Percentiles rank a stretch among this genome's conserved stretches.
Evolutionary conservation across 2,113 vertebrate genomes (phyloP).

Genomic region (Paramisgurnus dabryanus): DNA sequence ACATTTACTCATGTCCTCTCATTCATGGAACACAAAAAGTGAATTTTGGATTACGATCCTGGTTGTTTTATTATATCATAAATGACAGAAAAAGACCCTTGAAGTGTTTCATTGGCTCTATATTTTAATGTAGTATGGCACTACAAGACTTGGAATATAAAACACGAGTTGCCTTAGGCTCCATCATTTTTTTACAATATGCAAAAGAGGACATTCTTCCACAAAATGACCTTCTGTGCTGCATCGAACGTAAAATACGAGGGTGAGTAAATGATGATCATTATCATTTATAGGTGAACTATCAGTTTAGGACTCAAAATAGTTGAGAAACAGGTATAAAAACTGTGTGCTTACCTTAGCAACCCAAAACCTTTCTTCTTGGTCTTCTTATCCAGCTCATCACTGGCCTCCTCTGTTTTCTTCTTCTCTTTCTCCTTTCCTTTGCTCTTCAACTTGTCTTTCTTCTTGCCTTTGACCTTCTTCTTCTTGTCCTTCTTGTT

Average conservation of each 20-base stretch:
- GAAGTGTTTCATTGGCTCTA: too few relatives aligned
- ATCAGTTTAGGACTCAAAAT: not conserved
- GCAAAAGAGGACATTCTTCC: too few relatives aligned
- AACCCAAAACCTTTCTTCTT: conserved; percentile 90
- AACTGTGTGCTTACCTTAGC: conserved; percentile 77
- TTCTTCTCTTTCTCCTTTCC: conserved; percentile 86
- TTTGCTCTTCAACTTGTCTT: conserved; percentile 81
- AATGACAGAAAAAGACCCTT: not conserved
- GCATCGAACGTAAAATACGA: not conserved
- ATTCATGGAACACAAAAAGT: not conserved
- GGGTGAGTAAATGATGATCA: not conserved
- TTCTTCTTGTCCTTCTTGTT: conserved; percentile 74
- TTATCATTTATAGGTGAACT: not conserved
- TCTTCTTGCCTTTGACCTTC: conserved; percentile 78
- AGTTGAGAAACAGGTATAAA: not conserved
- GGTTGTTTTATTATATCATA: too few relatives aligned
- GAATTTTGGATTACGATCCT: not conserved
- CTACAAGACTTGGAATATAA: not conserved
- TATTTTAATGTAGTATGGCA: too few relatives aligned
- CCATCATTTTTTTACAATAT: not conserved
- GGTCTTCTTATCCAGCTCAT: conserved; percentile 86
- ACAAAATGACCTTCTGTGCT: not conserved
- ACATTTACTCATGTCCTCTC: not conserved
- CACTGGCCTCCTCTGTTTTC: conserved; percentile 79
- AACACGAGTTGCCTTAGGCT: not conserved